Base-by-base conservation (phyloP, 2,113 vertebrate genomes). In the Ailurus styani region DNA sequence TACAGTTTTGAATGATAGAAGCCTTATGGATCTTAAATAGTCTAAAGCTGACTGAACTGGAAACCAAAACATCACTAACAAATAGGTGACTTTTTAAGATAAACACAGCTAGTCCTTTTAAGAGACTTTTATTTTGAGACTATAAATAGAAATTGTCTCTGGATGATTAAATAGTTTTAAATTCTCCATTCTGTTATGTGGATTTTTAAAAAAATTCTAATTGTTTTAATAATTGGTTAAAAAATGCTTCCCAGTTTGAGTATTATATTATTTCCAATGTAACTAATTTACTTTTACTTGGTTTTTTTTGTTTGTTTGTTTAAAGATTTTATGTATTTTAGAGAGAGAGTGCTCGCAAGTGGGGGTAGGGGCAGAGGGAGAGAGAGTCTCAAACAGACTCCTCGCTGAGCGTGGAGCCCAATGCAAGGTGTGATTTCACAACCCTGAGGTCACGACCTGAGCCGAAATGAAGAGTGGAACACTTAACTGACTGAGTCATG, bases 31-130 rank as follows among this genome's bases (percentile, higher is more conserved):
- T 70, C 21, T 11, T 60, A 47, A 50, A 18, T 60, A 64, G 6
- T 52, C 5, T 87, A 9, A 45, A 66, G 15, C 20, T 54, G 20
- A 21, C 31, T 75, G 27, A 54, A 34, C 45, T 52, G 15, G 50
- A 93, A 85, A 52, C 18, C 64, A 52, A 97, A 84, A 55, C 17
- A 54, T 77, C 55, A 18, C 40, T 88, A 37, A 57, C n/a, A 94
- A 66, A 20, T 72, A 82, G 25, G 8, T 50, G 50, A 73, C 12
- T 62, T 95, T 78, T 75, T 31, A 54, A 78, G 77, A 37, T 9
- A 45, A 37, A 77, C 40, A 23, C 42, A 87, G 45, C 42, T 66
- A 50, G 62, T 64, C 75, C 73, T 77, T 68, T 68, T 68, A 68
- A 68, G 78, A 79, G 52, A 82, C 37, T 37, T 75, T 55, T 66